Conservation (phyloP, 23 tunicate genomes). For the Phallusia fumigata region DNA sequence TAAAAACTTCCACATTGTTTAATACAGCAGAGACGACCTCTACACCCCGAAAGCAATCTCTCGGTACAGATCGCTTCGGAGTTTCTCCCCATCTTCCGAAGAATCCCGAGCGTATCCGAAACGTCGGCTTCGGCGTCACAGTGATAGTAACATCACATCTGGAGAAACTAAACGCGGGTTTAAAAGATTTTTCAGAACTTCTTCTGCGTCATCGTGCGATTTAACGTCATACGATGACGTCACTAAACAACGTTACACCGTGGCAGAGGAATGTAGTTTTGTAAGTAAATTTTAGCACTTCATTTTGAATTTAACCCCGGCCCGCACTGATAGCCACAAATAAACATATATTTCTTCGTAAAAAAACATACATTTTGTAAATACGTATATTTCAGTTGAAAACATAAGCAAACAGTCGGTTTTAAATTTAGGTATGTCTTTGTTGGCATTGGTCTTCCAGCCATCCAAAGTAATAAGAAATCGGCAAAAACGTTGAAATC, state of each 20-base stretch:
- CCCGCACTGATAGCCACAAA: too few relatives aligned
- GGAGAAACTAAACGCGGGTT: neutral
- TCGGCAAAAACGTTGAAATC: too few relatives aligned
- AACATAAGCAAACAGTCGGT: too few relatives aligned
- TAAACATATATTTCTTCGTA: too few relatives aligned
- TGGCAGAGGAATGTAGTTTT: slow-evolving; percentile 7
- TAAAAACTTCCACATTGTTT: neutral
- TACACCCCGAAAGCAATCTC: neutral
- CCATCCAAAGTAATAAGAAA: too few relatives aligned
- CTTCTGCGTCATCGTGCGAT: neutral
- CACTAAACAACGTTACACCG: neutral
- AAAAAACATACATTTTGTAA: too few relatives aligned
- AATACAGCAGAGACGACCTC: neutral
- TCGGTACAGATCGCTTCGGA: neutral
- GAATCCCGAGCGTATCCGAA: neutral
- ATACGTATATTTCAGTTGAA: too few relatives aligned
- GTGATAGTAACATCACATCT: neutral
- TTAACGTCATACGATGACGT: slow-evolving; percentile 4
- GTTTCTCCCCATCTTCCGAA: slow-evolving; percentile 2
- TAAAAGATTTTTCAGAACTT: neutral
- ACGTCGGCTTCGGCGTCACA: slow-evolving; percentile 3
- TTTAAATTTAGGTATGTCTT: too few relatives aligned
- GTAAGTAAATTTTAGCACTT: too few relatives aligned
- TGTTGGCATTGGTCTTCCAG: too few relatives aligned
- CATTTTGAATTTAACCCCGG: too few relatives aligned